Evolutionary conservation across 2,888 invertebrate genomes (phyloP).

Genomic region (Troides oblongomaculatus): DNA sequence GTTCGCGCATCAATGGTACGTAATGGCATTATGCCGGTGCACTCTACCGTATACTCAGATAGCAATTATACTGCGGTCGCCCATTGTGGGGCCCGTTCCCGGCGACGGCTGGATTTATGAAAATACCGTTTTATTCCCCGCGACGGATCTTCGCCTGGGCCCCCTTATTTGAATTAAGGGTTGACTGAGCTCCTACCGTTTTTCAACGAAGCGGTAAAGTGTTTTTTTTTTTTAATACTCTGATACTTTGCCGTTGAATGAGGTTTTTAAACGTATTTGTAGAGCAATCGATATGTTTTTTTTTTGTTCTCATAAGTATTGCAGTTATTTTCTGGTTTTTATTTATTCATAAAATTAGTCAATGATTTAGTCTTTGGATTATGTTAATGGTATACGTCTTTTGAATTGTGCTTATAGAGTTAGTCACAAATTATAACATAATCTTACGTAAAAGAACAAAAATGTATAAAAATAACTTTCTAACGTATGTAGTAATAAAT

Average conservation of each 20-base stretch:
- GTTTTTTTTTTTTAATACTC: conserved; percentile 5
- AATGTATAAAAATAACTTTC: neutral
- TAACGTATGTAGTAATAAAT: neutral
- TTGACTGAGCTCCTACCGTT: conserved; percentile 25
- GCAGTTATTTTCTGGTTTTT: too few species aligned
- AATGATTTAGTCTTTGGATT: too few species aligned
- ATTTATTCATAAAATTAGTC: too few species aligned
- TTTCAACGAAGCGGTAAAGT: conserved; percentile 27
- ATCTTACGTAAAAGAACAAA: neutral
- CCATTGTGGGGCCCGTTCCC: conserved; percentile 47
- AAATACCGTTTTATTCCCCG: conserved; percentile 21
- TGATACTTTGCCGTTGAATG: conserved; percentile 12
- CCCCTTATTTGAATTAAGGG: conserved; percentile 25
- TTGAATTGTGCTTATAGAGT: too few species aligned
- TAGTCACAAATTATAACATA: too few species aligned
- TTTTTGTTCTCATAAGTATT: neutral
- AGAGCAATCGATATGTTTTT: conserved; percentile 1
- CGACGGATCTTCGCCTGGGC: conserved; percentile 16
- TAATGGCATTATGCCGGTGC: conserved; percentile 60
- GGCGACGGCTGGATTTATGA: conserved; percentile 22
- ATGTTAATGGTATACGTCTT: too few species aligned
- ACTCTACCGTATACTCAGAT: conserved; percentile 43
- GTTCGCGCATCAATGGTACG: conserved; percentile 46
- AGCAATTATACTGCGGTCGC: conserved; percentile 55
- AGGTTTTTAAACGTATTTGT: conserved; percentile 2